Evolutionary conservation across 1,140 invertebrate genomes (phyloP), one percentile per base, ranked within the genome.

Genomic region (Drosophila sproati): DNA sequence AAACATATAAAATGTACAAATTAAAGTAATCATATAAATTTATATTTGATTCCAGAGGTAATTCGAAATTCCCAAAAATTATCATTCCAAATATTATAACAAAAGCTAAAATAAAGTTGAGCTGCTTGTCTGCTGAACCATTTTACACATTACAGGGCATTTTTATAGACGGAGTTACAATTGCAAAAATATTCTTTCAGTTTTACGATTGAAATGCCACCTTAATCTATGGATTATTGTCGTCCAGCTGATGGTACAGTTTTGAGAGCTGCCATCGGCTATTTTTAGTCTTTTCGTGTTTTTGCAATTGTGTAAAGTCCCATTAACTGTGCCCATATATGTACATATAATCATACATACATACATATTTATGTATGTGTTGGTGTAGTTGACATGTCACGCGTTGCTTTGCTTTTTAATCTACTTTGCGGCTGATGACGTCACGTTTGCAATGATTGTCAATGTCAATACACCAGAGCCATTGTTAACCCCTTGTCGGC

Each of bases 401-500:
- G 72, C 72, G 62, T 57, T 67, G n/a, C 4, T 41, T 50, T 68
- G 37, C 34, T 67, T 73, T 77, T 73, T 73, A 77, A 77, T 77
- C 70, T 73, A 73, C 70, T 73, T 73, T 77, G 54, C 54, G 4
- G 5, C 39, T 32, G 52, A 32, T 77, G 75, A 73, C 75, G 75
- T 77, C 75, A 77, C 69, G 37, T 39, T 5, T 72, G 69, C 51
- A 70, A 74, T 70, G 75, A 77, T 73, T 77, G 71, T 74, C 75
- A 77, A 74, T 73, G 75, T 77, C 75, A 77, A 63, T 74, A 63
- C n/a, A 55, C 43, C 45, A 37, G 32, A 50, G 59, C n/a, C 59
- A 59, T 68, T 57, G 70, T 67, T 77, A 68, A 77, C 56, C 74
- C 71, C 57, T 68, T 77, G 50, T 47, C 4, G 37, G 2, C 5